Evolutionary conservation across 2,888 invertebrate genomes (phyloP).

Genomic region (Chesias legatella): DNA sequence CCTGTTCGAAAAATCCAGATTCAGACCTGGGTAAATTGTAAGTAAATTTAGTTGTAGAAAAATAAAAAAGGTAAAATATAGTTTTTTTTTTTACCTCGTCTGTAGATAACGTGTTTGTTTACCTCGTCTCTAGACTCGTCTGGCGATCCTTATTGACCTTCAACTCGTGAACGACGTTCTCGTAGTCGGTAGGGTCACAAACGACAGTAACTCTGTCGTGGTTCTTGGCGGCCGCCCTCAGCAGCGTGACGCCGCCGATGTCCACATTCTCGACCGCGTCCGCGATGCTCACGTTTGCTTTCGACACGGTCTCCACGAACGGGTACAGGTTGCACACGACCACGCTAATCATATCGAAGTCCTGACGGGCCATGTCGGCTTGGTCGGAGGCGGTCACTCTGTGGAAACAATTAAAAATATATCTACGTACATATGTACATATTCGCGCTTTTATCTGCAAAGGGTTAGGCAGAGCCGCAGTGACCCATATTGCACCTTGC

Average conservation of each 20-base stretch:
- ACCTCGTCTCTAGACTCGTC: slow-evolving; percentile 87
- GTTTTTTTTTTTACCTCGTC: no score
- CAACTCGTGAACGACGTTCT: slow-evolving; percentile 86
- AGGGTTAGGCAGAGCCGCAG: not conserved
- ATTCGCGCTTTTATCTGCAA: no score
- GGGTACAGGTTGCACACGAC: slow-evolving; percentile 99
- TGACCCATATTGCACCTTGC: no score
- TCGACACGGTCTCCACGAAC: slow-evolving; percentile 92
- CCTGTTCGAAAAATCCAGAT: slow-evolving; percentile 10
- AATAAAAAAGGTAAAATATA: no score
- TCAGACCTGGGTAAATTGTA: not conserved
- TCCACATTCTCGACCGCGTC: slow-evolving; percentile 98
- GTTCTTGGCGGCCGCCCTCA: slow-evolving; percentile 98
- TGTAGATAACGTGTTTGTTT: no score
- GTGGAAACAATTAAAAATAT: slow-evolving; percentile 23
- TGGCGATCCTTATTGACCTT: slow-evolving; percentile 82
- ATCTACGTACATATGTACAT: no score
- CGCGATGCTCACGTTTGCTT: slow-evolving; percentile 87
- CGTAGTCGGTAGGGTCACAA: slow-evolving; percentile 95
- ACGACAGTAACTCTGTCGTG: slow-evolving; percentile 95
- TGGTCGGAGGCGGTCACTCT: slow-evolving; percentile 88
- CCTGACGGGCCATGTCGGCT: slow-evolving; percentile 89
- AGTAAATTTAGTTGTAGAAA: no score
- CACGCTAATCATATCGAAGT: slow-evolving; percentile 89
- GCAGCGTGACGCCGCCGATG: slow-evolving; percentile 96